Evolutionary conservation across 2,888 invertebrate species (phyloP).

Genomic region (Ptychoptera albimana): DNA sequence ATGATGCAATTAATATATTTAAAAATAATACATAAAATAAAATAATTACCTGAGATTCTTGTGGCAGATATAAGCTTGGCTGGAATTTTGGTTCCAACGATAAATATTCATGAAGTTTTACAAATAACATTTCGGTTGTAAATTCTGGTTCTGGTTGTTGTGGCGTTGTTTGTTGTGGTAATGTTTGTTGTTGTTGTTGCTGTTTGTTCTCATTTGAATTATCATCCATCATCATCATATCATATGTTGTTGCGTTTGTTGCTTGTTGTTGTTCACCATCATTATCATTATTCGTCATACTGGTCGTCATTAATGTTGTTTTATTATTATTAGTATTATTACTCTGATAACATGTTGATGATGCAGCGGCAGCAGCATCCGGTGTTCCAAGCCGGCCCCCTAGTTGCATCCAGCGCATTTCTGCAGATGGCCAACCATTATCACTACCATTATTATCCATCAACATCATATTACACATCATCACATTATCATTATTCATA

Average conservation of each 20-base stretch:
- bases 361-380: conserved; percentile 38
- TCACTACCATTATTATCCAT: conserved; percentile 14
- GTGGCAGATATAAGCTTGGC: conserved; percentile 47
- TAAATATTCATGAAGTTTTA: conserved; percentile 49
- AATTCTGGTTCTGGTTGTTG: conserved; percentile 6
- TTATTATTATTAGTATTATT: neutral
- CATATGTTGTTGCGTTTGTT: conserved; percentile 6
- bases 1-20: too few relatives aligned
- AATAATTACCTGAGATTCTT: conserved; percentile 39
- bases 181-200: conserved; percentile 4
- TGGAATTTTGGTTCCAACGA: conserved; percentile 54
- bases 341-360: neutral
- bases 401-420: conserved; percentile 30
- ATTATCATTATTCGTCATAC: conserved; percentile 15
- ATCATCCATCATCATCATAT: conserved; percentile 10
- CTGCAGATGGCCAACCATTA: conserved; percentile 19
- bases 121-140: conserved; percentile 32
- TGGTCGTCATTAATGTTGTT: conserved; percentile 6
- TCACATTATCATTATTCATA: conserved; percentile 12
- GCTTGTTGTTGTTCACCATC: conserved; percentile 11
- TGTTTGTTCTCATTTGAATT: conserved; percentile 19
- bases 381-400: conserved; percentile 45
- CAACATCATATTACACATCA: conserved; percentile 1
- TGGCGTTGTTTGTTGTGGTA: neutral
- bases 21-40: neutral